Conservation (phyloP, 2,797 vertebrate species). For the Pseudomugil gertrudae region DNA sequence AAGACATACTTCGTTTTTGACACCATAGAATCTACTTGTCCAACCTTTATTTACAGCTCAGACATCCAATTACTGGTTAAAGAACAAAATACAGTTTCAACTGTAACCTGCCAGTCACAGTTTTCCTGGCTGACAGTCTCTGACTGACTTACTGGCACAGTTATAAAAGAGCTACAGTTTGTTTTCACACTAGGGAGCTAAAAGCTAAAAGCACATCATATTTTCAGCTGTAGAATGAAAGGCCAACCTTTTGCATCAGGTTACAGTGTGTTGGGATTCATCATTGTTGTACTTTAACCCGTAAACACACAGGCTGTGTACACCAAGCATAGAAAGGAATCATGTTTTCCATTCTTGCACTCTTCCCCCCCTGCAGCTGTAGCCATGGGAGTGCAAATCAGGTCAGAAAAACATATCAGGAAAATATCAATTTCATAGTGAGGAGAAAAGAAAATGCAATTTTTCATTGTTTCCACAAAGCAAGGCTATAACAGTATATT, state of each 20-base stretch:
- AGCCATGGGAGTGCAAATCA: conserved; percentile 66
- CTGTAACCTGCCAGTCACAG: conserved; percentile 2
- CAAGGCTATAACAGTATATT: neutral
- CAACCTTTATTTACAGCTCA: conserved; percentile 9
- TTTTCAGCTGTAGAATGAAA: conserved; percentile 49
- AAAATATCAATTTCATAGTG: conserved; percentile 40
- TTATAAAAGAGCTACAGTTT: conserved; percentile 10
- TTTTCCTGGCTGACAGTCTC: conserved; percentile 21
- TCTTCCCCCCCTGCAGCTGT: conserved; percentile 47
- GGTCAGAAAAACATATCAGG: conserved; percentile 62
- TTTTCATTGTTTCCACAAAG: conserved; percentile 4
- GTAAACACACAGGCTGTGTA: conserved; percentile 32
- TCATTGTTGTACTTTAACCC: conserved; percentile 54
- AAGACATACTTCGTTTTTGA: neutral
- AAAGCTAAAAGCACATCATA: conserved; percentile 30
- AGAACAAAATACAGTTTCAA: neutral
- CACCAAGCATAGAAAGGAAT: conserved; percentile 43
- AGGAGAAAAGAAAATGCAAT: conserved; percentile 29
- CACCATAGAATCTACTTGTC: neutral
- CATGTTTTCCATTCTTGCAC: conserved; percentile 60
- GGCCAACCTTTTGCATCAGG: conserved; percentile 58
- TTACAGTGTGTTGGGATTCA: conserved; percentile 40
- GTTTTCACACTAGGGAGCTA: conserved; percentile 17
- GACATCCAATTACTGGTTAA: conserved; percentile 5
- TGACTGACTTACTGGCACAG: conserved; percentile 1